Evolutionary conservation across 2,113 vertebrate genomes (phyloP).

Genomic region (Bombycilla garrulus): DNA sequence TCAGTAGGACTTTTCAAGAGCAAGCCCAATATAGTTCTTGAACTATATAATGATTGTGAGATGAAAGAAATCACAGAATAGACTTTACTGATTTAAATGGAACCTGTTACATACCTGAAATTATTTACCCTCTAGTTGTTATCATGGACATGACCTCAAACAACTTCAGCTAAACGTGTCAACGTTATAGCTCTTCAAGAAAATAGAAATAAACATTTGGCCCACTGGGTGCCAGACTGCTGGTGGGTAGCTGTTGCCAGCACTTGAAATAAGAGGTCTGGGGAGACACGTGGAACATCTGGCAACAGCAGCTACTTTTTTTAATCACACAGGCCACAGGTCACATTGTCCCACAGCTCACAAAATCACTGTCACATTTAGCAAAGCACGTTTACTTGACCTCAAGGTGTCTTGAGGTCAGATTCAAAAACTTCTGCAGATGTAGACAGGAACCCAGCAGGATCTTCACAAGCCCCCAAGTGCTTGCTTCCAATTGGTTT

Average conservation of each 20-base stretch:
- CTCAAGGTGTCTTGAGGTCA: background rate
- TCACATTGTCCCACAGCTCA: background rate
- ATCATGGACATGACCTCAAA: background rate
- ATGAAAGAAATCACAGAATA: background rate
- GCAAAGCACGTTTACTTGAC: background rate
- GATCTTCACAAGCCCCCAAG: background rate
- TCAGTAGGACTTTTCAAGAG: conserved; percentile 1
- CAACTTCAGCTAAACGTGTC: background rate
- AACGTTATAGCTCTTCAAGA: background rate
- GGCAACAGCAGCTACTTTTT: background rate
- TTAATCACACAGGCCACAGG: background rate
- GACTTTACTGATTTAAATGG: background rate
- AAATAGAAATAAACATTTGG: background rate
- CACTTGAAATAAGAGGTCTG: background rate
- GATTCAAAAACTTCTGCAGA: background rate
- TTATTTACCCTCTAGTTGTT: background rate
- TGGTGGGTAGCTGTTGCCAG: background rate
- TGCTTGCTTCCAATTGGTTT: background rate
- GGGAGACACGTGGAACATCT: conserved; percentile 1
- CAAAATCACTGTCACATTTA: background rate
- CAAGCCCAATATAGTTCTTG: background rate
- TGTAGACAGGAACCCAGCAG: background rate
- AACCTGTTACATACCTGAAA: background rate
- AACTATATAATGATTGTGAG: background rate
- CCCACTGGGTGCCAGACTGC: background rate